Percentiles rank a stretch among this genome's conserved stretches.
Evolutionary conservation across 2,797 vertebrate genomes (phyloP).

Genomic region (Florisuga fusca): DNA sequence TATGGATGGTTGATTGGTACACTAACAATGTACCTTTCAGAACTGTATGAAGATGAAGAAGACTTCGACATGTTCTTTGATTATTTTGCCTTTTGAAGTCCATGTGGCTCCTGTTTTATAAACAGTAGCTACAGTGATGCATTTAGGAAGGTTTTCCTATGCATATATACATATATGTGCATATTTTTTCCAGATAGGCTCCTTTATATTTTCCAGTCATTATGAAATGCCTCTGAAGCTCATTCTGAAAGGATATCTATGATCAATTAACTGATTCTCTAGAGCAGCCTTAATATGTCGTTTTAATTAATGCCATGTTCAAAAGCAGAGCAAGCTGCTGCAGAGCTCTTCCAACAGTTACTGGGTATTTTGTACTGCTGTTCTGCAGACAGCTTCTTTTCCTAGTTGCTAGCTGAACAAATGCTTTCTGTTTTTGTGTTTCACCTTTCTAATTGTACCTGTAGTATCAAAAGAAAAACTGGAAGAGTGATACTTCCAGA

Average conservation of each 20-base stretch:
- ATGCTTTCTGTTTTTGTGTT: background rate
- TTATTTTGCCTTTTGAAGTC: slow-evolving; percentile 11
- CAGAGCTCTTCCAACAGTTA: background rate
- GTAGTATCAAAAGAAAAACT: background rate
- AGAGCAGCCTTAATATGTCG: background rate
- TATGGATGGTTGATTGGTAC: slow-evolving; percentile 11
- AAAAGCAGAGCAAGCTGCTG: background rate
- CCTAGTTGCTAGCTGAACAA: background rate
- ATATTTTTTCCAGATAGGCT: slow-evolving; percentile 11
- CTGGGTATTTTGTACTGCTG: background rate
- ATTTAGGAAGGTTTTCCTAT: background rate
- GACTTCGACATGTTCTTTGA: slow-evolving; percentile 1
- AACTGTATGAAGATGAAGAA: background rate
- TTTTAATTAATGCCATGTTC: background rate
- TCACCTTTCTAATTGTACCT: background rate
- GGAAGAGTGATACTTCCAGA: background rate
- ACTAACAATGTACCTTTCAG: background rate
- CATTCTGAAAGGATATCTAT: slow-evolving; percentile 4
- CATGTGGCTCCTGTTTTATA: background rate
- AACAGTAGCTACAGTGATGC: background rate
- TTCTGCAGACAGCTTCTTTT: background rate
- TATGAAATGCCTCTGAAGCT: background rate
- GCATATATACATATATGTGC: background rate
- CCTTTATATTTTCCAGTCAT: background rate
- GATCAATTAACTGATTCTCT: slow-evolving; percentile 42